A percentile compares a stretch with the other conserved stretches of the same genome.
Evolutionary conservation across 1,140 invertebrate species (phyloP).

Genomic region (Aphelenchoides fujianensis): DNA sequence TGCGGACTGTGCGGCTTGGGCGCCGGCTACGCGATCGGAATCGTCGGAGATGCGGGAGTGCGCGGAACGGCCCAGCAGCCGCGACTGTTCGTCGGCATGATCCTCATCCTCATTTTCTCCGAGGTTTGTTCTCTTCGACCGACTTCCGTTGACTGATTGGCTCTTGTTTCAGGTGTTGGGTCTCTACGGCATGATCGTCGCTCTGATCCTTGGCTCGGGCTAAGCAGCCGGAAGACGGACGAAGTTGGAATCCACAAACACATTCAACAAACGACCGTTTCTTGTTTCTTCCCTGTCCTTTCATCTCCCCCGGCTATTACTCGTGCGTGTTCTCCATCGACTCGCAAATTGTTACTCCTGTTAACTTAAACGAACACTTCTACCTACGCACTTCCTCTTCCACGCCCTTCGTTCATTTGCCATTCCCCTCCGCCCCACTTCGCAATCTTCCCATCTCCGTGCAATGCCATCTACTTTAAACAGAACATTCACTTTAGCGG

Average conservation of each 20-base stretch:
- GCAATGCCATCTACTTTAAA: constrained; percentile 5
- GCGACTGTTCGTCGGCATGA: constrained; percentile 97
- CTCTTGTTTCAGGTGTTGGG: constrained; percentile 70
- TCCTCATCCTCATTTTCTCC: constrained; percentile 99
- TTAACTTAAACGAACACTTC: background rate
- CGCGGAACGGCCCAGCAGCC: constrained; percentile 96
- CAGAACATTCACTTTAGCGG: background rate
- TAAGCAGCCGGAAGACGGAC: constrained; percentile 28
- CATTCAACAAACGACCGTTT: background rate
- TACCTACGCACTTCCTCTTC: no score
- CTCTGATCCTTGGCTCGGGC: constrained; percentile 86
- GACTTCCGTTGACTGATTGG: background rate
- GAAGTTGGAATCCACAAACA: background rate
- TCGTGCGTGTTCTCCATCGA: background rate
- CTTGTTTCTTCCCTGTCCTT: background rate
- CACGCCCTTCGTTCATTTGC: background rate
- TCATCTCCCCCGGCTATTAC: background rate
- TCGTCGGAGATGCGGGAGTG: constrained; percentile 66
- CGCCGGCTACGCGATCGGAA: constrained; percentile 37
- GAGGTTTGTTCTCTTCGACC: constrained; percentile 73
- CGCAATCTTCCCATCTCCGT: no score
- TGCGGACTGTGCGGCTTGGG: constrained; percentile 88
- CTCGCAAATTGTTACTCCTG: background rate
- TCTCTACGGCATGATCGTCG: constrained; percentile 98
- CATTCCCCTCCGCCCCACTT: no score